These are phyloP conservation scores for Acrocephalus scirpaceus DNA, from an alignment of 2,797 vertebrate species.

Conservation along the genomic window DNA sequence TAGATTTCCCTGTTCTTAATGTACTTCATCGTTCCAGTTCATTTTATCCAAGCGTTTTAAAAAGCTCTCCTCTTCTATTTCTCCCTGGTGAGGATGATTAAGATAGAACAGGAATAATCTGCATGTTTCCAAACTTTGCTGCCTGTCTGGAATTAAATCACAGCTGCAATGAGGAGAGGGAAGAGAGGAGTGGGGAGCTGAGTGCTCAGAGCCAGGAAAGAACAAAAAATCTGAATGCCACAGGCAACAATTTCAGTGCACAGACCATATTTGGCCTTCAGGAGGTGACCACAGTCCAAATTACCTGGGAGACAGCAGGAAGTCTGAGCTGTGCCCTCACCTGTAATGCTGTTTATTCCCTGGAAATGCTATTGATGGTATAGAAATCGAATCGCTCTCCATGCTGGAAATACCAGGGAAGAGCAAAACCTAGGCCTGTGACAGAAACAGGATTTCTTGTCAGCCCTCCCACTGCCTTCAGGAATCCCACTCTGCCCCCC, in stretches of 20 bases:
- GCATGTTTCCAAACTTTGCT: conserved; percentile 56
- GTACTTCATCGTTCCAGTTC: conserved; percentile 13
- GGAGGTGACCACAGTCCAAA: neutral
- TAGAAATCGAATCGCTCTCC: neutral
- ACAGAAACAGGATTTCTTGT: neutral
- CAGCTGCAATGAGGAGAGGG: neutral
- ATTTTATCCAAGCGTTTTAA: conserved; percentile 52
- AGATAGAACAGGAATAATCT: conserved; percentile 59
- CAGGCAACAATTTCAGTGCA: neutral
- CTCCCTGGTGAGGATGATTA: conserved; percentile 44
- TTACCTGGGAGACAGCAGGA: neutral
- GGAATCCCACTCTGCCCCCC: neutral
- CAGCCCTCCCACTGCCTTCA: neutral
- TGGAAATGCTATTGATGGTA: neutral
- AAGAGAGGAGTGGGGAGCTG: neutral
- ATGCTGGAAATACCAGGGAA: neutral
- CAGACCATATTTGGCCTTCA: neutral
- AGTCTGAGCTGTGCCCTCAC: neutral
- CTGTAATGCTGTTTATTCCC: neutral
- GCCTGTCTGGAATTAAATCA: conserved; percentile 55
- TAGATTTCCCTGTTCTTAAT: conserved; percentile 56
- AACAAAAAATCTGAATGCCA: neutral
- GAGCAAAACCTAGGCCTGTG: neutral
- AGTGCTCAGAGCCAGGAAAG: neutral
- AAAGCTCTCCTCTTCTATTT: conserved; percentile 49